phyloP scores from a whole-genome alignment of 2,797 vertebrate genomes.

The Ctenochaetus hawaiiensis region DNA sequence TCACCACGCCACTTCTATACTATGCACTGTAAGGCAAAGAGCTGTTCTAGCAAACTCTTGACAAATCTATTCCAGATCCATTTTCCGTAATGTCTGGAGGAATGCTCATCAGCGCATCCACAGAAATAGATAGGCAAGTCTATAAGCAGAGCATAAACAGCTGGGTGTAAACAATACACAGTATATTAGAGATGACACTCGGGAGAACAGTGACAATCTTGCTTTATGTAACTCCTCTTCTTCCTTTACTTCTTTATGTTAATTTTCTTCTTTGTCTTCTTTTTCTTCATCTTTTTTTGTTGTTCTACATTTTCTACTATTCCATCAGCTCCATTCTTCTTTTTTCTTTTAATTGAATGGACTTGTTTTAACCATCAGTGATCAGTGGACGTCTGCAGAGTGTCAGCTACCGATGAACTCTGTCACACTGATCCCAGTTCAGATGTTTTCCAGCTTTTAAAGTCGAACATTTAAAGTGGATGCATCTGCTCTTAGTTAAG shows the following conservation, averaged over 20 bases:
- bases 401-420: slow-evolving; percentile 19
- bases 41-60: slow-evolving; percentile 61
- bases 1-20: slow-evolving; percentile 25
- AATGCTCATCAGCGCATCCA: slow-evolving; percentile 59
- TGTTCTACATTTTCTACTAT: background rate
- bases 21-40: slow-evolving; percentile 22
- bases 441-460: slow-evolving; percentile 33
- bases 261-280: background rate
- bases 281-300: background rate
- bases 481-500: slow-evolving; percentile 53
- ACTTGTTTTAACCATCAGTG: slow-evolving; percentile 18
- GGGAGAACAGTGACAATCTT: slow-evolving; percentile 17
- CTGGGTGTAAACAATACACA: slow-evolving; percentile 57
- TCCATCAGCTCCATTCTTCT: background rate
- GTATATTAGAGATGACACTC: slow-evolving; percentile 38
- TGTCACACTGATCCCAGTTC: slow-evolving; percentile 24
- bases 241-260: too few relatives aligned
- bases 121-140: slow-evolving; percentile 39
- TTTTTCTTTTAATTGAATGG: slow-evolving; percentile 2
- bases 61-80: slow-evolving; percentile 76
- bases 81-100: slow-evolving; percentile 73
- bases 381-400: slow-evolving; percentile 31
- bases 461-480: slow-evolving; percentile 35
- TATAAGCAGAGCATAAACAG: slow-evolving; percentile 49
- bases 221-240: slow-evolving; percentile 28